These are phyloP conservation scores for Alosa sapidissima DNA, from an alignment of 2,797 vertebrate genomes.

Conservation along the genomic window DNA sequence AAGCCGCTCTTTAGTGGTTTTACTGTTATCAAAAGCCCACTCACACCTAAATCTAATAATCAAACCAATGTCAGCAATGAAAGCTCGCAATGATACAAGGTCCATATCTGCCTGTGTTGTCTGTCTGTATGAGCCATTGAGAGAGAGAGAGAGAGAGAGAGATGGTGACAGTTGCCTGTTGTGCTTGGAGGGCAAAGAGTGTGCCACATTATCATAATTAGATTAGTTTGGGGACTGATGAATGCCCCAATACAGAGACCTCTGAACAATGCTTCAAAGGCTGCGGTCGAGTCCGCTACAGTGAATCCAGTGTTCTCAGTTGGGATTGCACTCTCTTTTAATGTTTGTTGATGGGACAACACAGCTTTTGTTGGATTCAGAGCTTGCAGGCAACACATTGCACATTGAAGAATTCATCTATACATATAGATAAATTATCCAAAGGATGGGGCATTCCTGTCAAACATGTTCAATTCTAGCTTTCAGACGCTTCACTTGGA, in stretches of 20 bases:
- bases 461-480: not conserved
- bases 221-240: conserved; percentile 13
- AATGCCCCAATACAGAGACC: not conserved
- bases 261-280: not conserved
- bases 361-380: not conserved
- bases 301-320: not conserved
- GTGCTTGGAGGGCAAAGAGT: not conserved
- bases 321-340: not conserved
- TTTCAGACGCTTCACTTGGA: not conserved
- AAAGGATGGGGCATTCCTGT: not conserved
- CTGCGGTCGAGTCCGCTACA: not conserved
- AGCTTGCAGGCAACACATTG: not conserved
- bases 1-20: conserved; percentile 18
- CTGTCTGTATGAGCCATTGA: not conserved
- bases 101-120: not conserved
- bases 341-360: not conserved
- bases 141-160: conserved; percentile 10
- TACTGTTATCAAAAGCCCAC: conserved; percentile 24
- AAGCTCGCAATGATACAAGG: not conserved
- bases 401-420: not conserved
- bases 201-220: conserved; percentile 14
- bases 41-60: conserved; percentile 20
- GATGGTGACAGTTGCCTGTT: conserved; percentile 14
- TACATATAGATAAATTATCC: not conserved
- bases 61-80: conserved; percentile 29